Conservation (phyloP, 2,113 vertebrate species). For the Anthoscopus minutus region DNA sequence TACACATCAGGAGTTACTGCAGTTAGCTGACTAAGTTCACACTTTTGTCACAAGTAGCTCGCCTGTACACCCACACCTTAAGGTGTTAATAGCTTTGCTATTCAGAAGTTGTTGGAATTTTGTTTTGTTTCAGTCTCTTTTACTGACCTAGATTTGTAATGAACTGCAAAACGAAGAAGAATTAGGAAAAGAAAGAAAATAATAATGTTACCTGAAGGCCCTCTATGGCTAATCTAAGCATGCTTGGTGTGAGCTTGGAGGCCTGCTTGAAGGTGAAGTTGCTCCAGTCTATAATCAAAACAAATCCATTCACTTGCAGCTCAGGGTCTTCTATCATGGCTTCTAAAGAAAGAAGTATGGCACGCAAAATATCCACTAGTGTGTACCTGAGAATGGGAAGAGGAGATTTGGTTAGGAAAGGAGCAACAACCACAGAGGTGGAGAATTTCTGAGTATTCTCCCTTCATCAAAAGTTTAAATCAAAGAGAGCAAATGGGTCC, state of each 20-base stretch:
- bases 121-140: neutral
- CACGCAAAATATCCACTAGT: slow-evolving; percentile 94
- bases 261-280: slow-evolving; percentile 99
- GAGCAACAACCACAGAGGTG: fast-evolving
- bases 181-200: neutral
- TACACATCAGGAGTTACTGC: neutral
- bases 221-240: slow-evolving; percentile 95
- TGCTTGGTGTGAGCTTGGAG: slow-evolving; percentile 95
- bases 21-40: neutral
- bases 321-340: slow-evolving; percentile 98
- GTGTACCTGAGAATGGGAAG: slow-evolving; percentile 81
- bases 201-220: slow-evolving; percentile 85
- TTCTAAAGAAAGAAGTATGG: slow-evolving; percentile 94
- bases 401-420: neutral
- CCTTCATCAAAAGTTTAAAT: neutral
- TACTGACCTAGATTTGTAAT: neutral
- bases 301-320: slow-evolving; percentile 98
- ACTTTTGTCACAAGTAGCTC: neutral
- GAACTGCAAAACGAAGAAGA: neutral
- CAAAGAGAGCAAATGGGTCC: neutral
- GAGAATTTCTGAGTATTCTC: neutral
- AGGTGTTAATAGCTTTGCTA: neutral
- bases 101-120: neutral
- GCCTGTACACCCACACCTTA: neutral
- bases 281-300: slow-evolving; percentile 99